Evolutionary conservation across 2,888 invertebrate genomes (phyloP).

Genomic region (Terebella lapidaria): DNA sequence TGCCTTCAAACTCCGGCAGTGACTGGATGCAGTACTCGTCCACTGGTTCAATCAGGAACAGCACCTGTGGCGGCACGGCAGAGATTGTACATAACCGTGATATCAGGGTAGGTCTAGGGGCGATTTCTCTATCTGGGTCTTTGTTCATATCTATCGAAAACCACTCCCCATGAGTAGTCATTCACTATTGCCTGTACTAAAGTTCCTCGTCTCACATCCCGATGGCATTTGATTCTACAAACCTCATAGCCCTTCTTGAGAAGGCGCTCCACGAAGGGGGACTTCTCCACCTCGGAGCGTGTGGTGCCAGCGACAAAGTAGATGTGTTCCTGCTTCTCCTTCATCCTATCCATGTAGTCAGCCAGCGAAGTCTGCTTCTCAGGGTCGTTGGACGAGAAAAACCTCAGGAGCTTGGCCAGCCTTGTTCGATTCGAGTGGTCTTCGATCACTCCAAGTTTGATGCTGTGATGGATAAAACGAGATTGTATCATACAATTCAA

Average conservation of each 20-base stretch:
- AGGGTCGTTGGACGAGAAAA: slow-evolving; percentile 69
- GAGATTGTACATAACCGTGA: not conserved
- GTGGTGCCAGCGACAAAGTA: slow-evolving; percentile 93
- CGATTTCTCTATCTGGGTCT: not conserved
- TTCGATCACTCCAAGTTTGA: slow-evolving; percentile 95
- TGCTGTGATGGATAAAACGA: slow-evolving; percentile 57
- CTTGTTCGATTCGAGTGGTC: slow-evolving; percentile 94
- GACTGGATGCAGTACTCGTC: slow-evolving; percentile 95
- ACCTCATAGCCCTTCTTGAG: slow-evolving; percentile 85
- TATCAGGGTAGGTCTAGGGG: not conserved
- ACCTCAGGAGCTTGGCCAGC: slow-evolving; percentile 87
- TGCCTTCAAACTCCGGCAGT: slow-evolving; percentile 94
- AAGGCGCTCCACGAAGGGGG: slow-evolving; percentile 93
- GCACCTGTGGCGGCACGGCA: slow-evolving; percentile 57
- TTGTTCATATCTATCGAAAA: not conserved
- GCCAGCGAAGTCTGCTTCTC: slow-evolving; percentile 68
- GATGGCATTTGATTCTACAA: too few species aligned
- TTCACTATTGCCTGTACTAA: too few species aligned
- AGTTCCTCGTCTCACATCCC: too few species aligned
- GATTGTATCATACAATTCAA: too few species aligned
- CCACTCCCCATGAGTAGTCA: too few species aligned
- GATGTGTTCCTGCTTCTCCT: slow-evolving; percentile 86
- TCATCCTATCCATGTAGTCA: slow-evolving; percentile 93
- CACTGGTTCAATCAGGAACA: slow-evolving; percentile 91
- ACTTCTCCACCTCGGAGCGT: slow-evolving; percentile 80